phyloP scores from a whole-genome alignment of 2,797 vertebrate species.

The Bryconaethiops microstoma region DNA sequence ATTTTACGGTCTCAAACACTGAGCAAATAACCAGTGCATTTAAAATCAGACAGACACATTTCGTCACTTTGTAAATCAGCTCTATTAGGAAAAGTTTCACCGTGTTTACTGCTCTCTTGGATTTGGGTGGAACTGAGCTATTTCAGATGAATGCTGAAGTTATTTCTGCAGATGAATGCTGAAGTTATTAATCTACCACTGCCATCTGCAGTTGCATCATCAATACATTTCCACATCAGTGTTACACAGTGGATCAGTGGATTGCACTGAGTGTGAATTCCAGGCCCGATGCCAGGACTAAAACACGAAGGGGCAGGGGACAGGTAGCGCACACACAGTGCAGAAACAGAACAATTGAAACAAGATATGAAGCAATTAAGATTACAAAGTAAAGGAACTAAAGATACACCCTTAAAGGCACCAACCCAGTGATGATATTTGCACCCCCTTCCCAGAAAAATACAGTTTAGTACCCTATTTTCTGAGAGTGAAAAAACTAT shows the following conservation, averaged over 20 bases:
- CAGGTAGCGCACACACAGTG: too few species aligned
- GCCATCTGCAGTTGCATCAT: background rate
- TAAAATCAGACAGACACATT: background rate
- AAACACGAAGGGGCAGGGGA: too few species aligned
- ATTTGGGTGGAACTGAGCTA: background rate
- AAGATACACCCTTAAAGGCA: too few species aligned
- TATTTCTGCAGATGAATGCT: background rate
- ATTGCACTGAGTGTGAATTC: background rate
- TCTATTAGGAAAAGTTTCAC: background rate
- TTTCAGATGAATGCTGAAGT: background rate
- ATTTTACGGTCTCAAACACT: constrained; percentile 8
- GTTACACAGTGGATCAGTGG: background rate
- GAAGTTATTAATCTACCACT: background rate
- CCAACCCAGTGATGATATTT: too few species aligned
- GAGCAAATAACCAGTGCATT: constrained; percentile 2
- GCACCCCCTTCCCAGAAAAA: too few species aligned
- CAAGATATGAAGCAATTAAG: too few species aligned
- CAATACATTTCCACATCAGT: background rate
- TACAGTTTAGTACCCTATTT: too few species aligned
- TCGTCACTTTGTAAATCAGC: background rate
- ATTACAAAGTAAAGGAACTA: too few species aligned
- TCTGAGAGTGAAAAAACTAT: too few species aligned
- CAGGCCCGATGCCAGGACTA: too few species aligned
- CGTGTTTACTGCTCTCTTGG: background rate
- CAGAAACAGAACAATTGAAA: too few species aligned